Evolutionary conservation across 1,140 invertebrate species (phyloP), one percentile per base, ranked within the genome.

Genomic region (Drosophila paulistorum): DNA sequence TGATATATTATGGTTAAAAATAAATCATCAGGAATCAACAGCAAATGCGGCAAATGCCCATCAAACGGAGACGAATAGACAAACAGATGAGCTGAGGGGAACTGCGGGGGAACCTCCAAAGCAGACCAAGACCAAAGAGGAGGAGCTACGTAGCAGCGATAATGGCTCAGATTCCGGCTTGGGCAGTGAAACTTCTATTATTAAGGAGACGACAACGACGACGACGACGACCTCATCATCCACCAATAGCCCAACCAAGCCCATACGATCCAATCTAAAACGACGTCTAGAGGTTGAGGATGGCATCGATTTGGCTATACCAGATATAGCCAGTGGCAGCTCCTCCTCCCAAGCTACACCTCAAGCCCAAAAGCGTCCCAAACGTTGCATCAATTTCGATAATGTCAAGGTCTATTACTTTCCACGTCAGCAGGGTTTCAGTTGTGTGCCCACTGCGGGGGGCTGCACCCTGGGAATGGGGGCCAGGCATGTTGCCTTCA

Each of bases 381-480:
- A 96, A 90, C 94, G 95, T 71, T 94, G 94, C 41, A 97, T 99
- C 69, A 95, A 96, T 59, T 99, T 99, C 92, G 96, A 98, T 79
- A 95, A 95, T 77, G 98, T 99, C 1, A 98, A 97, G 26, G 97
- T 99, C 1, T 99, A 95, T 93, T 99, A 99, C 93, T 99, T 99
- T 92, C 96, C 97, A 0, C 93, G 98, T 90, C 94, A 97, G 51
- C 98, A 99, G 94, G 98, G 98, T n/a, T 99, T 99, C 92, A 97
- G 97, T 13, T 99, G 98, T 94, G 97, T 99, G 61, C 98, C 98
- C 63, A 98, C 98, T 60, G 97, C 98, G 93, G 98, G 98, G 41
- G 98, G 98, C 30, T 98, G 97, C 41, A 99, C 98, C 9, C 93
- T 99, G 62, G 98, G 98, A n/a, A 99, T 99, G 98, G 96, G 96